phyloP scores from a whole-genome alignment of 2,888 invertebrate genomes.

The Ormyrus rosae region DNA sequence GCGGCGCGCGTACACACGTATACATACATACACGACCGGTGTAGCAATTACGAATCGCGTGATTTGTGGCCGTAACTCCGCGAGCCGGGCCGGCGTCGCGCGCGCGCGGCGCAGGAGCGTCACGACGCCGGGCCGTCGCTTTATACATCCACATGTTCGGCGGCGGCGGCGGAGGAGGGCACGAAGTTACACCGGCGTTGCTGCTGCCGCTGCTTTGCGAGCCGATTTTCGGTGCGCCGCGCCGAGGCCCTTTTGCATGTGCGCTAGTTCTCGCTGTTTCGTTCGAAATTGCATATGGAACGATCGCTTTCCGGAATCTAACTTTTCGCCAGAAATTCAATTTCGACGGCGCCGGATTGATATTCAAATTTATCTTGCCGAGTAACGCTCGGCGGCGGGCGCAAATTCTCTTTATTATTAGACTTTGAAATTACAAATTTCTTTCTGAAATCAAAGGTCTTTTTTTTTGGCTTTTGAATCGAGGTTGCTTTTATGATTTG shows the following conservation, averaged over 20 bases:
- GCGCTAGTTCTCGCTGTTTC: not conserved
- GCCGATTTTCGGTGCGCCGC: not conserved
- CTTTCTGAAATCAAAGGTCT: no score
- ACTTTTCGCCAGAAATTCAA: no score
- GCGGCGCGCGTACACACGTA: conserved; percentile 24
- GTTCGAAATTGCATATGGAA: conserved; percentile 12
- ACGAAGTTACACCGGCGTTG: not conserved
- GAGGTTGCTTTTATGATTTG: no score
- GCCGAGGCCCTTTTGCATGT: conserved; percentile 8
- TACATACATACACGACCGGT: conserved; percentile 60
- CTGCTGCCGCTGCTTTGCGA: not conserved
- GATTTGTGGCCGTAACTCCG: conserved; percentile 75
- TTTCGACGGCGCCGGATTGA: no score
- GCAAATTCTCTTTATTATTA: no score
- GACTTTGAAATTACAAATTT: no score
- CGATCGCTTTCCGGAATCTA: not conserved
- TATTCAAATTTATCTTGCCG: no score
- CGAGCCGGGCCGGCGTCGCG: conserved; percentile 63
- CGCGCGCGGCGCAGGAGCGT: conserved; percentile 55
- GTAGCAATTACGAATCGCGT: conserved; percentile 76
- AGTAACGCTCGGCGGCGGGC: no score
- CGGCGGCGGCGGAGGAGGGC: conserved; percentile 1
- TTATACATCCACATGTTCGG: conserved; percentile 13
- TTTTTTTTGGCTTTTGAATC: no score
- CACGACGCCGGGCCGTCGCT: conserved; percentile 74